A percentile compares a stretch with the other conserved stretches of the same genome.
Conservation (phyloP, 1,140 invertebrate species). For the Zaprionus ghesquierei region DNA sequence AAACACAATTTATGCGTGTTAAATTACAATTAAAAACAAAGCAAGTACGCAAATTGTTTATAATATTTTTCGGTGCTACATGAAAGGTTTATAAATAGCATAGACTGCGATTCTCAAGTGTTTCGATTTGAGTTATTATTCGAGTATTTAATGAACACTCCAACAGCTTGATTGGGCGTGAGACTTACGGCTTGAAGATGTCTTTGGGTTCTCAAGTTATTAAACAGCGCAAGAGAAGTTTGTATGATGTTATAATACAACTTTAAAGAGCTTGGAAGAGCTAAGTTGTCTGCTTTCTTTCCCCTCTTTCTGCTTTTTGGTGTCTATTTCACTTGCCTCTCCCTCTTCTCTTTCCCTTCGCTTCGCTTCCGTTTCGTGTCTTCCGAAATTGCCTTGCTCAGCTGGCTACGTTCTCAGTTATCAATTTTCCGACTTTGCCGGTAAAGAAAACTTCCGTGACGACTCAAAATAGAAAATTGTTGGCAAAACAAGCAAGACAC, state of each 20-base stretch:
- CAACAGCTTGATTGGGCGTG: background rate
- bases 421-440: conserved; percentile 16
- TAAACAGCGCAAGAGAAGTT: background rate
- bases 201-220: background rate
- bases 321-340: background rate
- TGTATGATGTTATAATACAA: background rate
- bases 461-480: conserved; percentile 52
- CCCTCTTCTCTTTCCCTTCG: background rate
- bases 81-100: background rate
- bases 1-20: conserved; percentile 12
- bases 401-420: conserved; percentile 3
- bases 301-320: background rate
- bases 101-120: background rate
- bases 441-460: conserved; percentile 57
- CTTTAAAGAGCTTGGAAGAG: background rate
- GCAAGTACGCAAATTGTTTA: background rate
- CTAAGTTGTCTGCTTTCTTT: background rate
- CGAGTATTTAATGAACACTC: background rate
- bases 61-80: background rate
- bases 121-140: background rate
- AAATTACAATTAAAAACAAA: background rate
- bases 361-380: conserved; percentile 1
- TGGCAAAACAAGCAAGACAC: conserved; percentile 21
- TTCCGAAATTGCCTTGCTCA: conserved; percentile 8
- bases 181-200: background rate